Evolutionary conservation across 2,113 vertebrate species (phyloP).

Genomic region (Chloropsis cyanopogon): DNA sequence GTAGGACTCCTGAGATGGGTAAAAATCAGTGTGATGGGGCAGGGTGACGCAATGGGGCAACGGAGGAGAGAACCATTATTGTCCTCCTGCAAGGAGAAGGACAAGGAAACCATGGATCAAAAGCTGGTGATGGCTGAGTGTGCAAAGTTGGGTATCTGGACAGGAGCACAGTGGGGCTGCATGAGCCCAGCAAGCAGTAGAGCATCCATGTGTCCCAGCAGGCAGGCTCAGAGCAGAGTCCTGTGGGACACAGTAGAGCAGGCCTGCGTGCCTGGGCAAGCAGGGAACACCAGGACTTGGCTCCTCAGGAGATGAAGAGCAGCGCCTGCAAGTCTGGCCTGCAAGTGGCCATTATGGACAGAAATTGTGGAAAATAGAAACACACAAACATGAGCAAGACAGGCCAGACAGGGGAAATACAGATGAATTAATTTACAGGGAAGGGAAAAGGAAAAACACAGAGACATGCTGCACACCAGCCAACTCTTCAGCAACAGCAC

Average conservation of each 20-base stretch:
- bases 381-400: background rate
- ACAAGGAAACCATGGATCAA: background rate
- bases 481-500: constrained; percentile 8
- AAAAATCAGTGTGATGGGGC: background rate
- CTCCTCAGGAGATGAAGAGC: background rate
- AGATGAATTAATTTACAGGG: constrained; percentile 4
- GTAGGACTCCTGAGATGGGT: background rate
- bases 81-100: background rate
- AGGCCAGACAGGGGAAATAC: constrained; percentile 1
- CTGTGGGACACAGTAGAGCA: rapidly evolving
- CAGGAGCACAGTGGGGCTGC: background rate
- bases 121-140: background rate
- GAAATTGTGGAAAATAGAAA: constrained; percentile 9
- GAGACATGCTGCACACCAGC: background rate
- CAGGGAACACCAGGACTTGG: background rate
- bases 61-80: background rate
- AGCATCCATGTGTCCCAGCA: background rate
- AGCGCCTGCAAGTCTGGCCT: background rate
- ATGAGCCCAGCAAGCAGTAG: background rate
- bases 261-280: background rate
- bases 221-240: background rate
- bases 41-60: background rate
- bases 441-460: background rate
- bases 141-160: rapidly evolving
- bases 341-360: background rate